A percentile compares a stretch with the other conserved stretches of the same genome.
Conservation (phyloP, 53 echinoderm and acorn worm genomes). For the Zoroaster sp. region DNA sequence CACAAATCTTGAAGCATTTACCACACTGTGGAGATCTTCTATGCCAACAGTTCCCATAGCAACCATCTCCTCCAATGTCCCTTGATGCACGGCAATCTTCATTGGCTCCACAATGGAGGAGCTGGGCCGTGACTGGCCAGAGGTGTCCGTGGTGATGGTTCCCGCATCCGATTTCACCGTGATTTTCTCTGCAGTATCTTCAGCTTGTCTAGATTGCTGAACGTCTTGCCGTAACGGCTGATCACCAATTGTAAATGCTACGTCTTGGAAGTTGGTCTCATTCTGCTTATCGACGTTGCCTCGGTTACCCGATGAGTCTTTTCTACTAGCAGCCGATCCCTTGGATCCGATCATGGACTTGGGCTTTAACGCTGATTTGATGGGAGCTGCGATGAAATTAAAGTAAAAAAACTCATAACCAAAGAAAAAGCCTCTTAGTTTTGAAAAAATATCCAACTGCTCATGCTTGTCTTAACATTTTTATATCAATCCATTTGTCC, state of each 20-base stretch:
- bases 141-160: constrained; percentile 59
- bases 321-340: constrained; percentile 32
- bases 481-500: too few relatives aligned
- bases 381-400: neutral
- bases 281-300: neutral
- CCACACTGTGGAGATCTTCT: constrained; percentile 82
- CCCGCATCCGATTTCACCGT: constrained; percentile 35
- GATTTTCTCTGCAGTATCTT: neutral
- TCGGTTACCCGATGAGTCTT: neutral
- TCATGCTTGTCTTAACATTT: too few relatives aligned
- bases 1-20: too few relatives aligned
- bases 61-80: constrained; percentile 88
- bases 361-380: constrained; percentile 23
- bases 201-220: constrained; percentile 23
- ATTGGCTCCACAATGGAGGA: constrained; percentile 70
- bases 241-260: constrained; percentile 63
- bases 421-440: too few relatives aligned
- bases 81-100: constrained; percentile 82
- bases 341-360: constrained; percentile 53
- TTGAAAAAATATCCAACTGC: too few relatives aligned
- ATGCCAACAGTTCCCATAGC: constrained; percentile 85
- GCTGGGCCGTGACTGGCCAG: constrained; percentile 49
- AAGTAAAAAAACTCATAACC: too few relatives aligned
- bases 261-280: constrained; percentile 56
- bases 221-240: constrained; percentile 61